Percentiles rank a stretch among this genome's conserved stretches.
Evolutionary conservation across 2,888 invertebrate genomes (phyloP).

Genomic region (Stenolophus ochropezus): DNA sequence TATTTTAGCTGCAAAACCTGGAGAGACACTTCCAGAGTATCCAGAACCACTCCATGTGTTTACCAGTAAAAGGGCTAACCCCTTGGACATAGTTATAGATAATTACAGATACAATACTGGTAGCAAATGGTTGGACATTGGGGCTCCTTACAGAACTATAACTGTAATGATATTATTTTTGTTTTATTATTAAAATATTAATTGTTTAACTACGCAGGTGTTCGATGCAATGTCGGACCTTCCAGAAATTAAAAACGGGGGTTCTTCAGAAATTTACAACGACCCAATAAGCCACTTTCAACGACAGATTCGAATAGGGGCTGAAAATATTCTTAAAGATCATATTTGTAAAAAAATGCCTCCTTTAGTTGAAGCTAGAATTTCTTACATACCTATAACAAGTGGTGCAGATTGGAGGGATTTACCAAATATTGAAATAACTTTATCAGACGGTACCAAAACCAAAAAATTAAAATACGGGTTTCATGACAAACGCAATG

Average conservation of each 20-base stretch:
- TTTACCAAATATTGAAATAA: constrained; percentile 84
- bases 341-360: constrained; percentile 92
- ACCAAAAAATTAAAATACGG: constrained; percentile 78
- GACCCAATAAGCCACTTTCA: constrained; percentile 86
- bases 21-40: constrained; percentile 82
- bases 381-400: constrained; percentile 82
- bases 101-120: constrained; percentile 73
- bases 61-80: constrained; percentile 72
- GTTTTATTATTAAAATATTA: not conserved
- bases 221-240: constrained; percentile 90
- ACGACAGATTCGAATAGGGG: constrained; percentile 77
- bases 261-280: constrained; percentile 80
- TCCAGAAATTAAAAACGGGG: constrained; percentile 84
- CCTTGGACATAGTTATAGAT: constrained; percentile 78
- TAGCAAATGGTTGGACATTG: constrained; percentile 64
- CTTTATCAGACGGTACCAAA: constrained; percentile 82
- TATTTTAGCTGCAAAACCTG: constrained; percentile 88
- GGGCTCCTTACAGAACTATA: constrained; percentile 84
- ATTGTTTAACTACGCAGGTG: constrained; percentile 74
- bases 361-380: constrained; percentile 85
- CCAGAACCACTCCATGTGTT: constrained; percentile 90
- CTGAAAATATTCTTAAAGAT: constrained; percentile 78
- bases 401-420: constrained; percentile 91
- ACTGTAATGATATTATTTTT: constrained; percentile 71
- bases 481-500: constrained; percentile 74